Conservation (phyloP, 2,888 invertebrate genomes). For the Oligia fasciuncula region DNA sequence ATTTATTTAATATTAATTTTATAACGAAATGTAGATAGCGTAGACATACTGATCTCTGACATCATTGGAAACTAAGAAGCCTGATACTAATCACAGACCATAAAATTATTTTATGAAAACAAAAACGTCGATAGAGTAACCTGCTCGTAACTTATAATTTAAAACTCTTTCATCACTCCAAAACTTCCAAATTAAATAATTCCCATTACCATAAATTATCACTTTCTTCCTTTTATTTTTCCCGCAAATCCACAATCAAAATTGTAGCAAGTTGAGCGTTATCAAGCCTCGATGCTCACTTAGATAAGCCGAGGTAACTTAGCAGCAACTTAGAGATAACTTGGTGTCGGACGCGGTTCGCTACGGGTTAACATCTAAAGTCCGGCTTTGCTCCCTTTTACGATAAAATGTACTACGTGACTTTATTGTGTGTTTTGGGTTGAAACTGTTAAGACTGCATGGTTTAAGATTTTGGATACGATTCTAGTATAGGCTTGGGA, state of each 20-base stretch:
- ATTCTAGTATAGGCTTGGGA: not conserved
- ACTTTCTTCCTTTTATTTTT: conserved; percentile 33
- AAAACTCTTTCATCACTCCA: conserved; percentile 19
- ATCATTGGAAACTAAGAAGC: conserved; percentile 8
- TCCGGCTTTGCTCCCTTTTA: conserved; percentile 50
- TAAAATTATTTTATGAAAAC: not conserved
- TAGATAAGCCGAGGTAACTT: conserved; percentile 63
- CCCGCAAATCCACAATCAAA: conserved; percentile 33
- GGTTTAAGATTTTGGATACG: conserved; percentile 4
- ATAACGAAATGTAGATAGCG: not conserved
- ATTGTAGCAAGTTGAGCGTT: conserved; percentile 52
- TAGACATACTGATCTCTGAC: not conserved
- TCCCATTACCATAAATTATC: conserved; percentile 42
- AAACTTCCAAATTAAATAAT: conserved; percentile 45
- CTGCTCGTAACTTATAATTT: conserved; percentile 13
- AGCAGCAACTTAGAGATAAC: conserved; percentile 62
- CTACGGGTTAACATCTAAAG: conserved; percentile 49
- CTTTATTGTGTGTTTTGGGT: conserved; percentile 50
- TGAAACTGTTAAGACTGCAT: not conserved
- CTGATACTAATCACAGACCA: conserved; percentile 11
- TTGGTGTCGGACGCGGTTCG: conserved; percentile 49
- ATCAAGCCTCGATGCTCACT: conserved; percentile 55
- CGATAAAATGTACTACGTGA: conserved; percentile 50
- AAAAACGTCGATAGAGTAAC: not conserved
- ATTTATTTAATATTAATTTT: too few species aligned